Percentiles rank a stretch among this genome's conserved stretches.
These are phyloP conservation scores for Mycalesis mineus DNA, from an alignment of 2,888 invertebrate species.

Conservation along the genomic window DNA sequence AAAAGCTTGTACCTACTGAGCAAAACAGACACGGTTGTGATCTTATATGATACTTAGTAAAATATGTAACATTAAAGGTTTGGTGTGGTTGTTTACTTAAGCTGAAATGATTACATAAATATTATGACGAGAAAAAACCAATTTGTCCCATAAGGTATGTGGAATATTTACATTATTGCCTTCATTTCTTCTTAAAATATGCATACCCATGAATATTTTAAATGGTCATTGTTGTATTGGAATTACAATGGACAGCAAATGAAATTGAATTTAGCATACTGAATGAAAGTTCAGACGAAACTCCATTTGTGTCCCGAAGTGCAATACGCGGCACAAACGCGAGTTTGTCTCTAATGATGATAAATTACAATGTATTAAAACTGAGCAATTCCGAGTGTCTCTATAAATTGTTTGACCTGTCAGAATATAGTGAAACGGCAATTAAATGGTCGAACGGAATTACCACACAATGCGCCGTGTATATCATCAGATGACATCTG, in stretches of 20 bases:
- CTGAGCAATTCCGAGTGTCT: conserved; percentile 62
- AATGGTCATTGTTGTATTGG: background rate
- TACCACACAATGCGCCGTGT: conserved; percentile 74
- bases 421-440: conserved; percentile 66
- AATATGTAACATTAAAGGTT: too few relatives aligned
- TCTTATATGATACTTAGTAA: too few relatives aligned
- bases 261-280: background rate
- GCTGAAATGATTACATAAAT: too few relatives aligned
- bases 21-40: too few relatives aligned
- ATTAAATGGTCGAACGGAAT: conserved; percentile 68
- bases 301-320: background rate
- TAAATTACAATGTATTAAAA: conserved; percentile 59
- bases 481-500: conserved; percentile 70
- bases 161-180: too few relatives aligned
- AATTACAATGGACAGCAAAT: background rate
- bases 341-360: conserved; percentile 53
- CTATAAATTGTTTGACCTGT: conserved; percentile 69
- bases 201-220: background rate
- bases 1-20: too few relatives aligned
- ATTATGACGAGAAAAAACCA: too few relatives aligned
- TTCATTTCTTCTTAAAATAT: background rate
- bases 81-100: too few relatives aligned
- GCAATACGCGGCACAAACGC: conserved; percentile 8
- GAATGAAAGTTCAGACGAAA: background rate
- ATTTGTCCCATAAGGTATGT: too few relatives aligned